Conservation (phyloP, 2,113 vertebrate species). For the Apodemus sylvaticus region DNA sequence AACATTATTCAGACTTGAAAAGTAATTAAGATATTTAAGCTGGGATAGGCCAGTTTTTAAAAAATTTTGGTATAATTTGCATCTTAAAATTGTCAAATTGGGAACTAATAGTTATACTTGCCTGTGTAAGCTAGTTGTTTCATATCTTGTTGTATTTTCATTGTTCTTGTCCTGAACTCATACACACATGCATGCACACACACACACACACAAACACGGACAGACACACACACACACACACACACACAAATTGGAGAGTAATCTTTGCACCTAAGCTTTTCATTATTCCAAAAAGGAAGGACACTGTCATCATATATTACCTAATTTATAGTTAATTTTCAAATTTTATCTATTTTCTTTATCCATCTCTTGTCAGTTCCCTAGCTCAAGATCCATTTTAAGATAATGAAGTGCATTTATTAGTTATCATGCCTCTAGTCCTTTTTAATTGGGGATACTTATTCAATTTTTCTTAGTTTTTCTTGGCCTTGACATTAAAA, state of each 20-base stretch:
- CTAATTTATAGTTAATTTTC: conserved; percentile 23
- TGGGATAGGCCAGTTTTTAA: not conserved
- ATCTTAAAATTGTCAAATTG: conserved; percentile 40
- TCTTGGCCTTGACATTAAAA: conserved; percentile 53
- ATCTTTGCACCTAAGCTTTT: conserved; percentile 32
- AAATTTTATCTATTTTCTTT: conserved; percentile 37
- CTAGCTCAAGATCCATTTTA: not conserved
- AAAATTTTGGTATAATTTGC: conserved; percentile 27
- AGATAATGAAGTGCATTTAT: not conserved
- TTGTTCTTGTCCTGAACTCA: conserved; percentile 11
- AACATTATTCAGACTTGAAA: not conserved
- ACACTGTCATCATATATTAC: not conserved
- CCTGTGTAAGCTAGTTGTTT: not conserved
- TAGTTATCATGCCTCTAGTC: not conserved
- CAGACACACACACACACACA: not conserved
- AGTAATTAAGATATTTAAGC: conserved; percentile 29
- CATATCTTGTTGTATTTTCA: conserved; percentile 40
- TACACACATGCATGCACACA: not conserved
- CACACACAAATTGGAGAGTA: not conserved
- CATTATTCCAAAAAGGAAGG: conserved; percentile 42
- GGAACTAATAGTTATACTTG: conserved; percentile 6
- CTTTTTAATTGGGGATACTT: not conserved
- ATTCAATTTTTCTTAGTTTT: conserved; percentile 5
- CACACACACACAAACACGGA: not conserved
- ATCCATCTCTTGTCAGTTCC: not conserved